A percentile compares a stretch with the other conserved stretches of the same genome.
These are phyloP conservation scores for Calephelis virginiensis DNA, from an alignment of 1,140 invertebrate genomes.

Conservation along the genomic window DNA sequence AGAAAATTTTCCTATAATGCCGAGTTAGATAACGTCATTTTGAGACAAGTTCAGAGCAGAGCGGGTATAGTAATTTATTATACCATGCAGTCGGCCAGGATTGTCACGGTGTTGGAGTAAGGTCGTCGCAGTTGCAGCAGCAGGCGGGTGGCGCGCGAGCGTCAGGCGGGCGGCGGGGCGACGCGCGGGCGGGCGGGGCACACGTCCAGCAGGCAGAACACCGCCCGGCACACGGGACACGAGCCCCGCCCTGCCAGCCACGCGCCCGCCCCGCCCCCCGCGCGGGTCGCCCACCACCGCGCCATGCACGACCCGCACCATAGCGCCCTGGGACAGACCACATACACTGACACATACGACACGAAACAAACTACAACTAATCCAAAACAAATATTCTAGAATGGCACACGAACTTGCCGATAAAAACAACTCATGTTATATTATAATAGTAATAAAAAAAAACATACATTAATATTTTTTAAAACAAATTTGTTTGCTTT, in stretches of 20 bases:
- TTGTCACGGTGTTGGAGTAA: no score
- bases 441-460: no score
- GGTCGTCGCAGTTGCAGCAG: no score
- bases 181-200: conserved; percentile 45
- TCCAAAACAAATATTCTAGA: conserved; percentile 26
- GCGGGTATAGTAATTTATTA: no score
- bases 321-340: conserved; percentile 79
- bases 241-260: conserved; percentile 93
- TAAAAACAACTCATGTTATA: no score
- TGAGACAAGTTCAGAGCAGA: no score
- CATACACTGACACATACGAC: background rate
- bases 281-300: conserved; percentile 93
- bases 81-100: no score
- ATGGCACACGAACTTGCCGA: conserved; percentile 6
- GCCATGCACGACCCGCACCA: conserved; percentile 94
- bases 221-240: conserved; percentile 92
- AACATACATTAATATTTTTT: no score
- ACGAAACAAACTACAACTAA: background rate
- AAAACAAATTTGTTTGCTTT: no score
- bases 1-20: no score
- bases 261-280: conserved; percentile 81
- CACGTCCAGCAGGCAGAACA: conserved; percentile 93
- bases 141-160: no score
- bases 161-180: background rate
- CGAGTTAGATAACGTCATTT: no score